Percentiles rank a stretch among this genome's conserved stretches.
phyloP scores from a whole-genome alignment of 1,140 invertebrate species.

The Doryteuthis pealeii region DNA sequence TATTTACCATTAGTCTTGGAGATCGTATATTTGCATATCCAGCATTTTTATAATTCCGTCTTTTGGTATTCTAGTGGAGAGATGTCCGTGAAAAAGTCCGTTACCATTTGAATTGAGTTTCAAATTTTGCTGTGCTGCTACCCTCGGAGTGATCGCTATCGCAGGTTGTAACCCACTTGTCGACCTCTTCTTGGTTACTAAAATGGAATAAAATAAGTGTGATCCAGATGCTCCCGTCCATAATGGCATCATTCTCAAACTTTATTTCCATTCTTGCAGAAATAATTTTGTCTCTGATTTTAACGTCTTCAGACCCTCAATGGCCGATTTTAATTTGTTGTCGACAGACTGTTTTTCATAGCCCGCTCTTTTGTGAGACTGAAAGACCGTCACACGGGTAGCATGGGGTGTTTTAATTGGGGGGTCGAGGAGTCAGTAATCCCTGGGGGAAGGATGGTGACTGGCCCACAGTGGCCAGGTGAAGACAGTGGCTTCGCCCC shows the following conservation, averaged over 20 bases:
- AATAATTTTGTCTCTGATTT: slow-evolving; percentile 71
- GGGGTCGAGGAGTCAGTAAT: too few relatives aligned
- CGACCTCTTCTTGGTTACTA: slow-evolving; percentile 64
- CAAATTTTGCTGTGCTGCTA: slow-evolving; percentile 69
- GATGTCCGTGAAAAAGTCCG: slow-evolving; percentile 75
- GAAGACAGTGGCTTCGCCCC: too few relatives aligned
- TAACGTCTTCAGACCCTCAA: slow-evolving; percentile 68
- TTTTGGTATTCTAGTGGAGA: slow-evolving; percentile 73
- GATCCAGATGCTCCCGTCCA: slow-evolving; percentile 56
- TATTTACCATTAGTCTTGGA: slow-evolving; percentile 66
- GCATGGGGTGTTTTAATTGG: background rate
- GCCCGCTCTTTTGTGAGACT: slow-evolving; percentile 40
- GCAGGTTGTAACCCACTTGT: slow-evolving; percentile 73
- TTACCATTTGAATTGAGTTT: slow-evolving; percentile 68
- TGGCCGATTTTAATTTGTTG: slow-evolving; percentile 30
- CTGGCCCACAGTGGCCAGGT: too few relatives aligned
- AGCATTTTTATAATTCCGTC: slow-evolving; percentile 74
- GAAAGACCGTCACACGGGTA: slow-evolving; percentile 22
- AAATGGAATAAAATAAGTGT: slow-evolving; percentile 55
- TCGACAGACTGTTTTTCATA: slow-evolving; percentile 28
- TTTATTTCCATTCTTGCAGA: slow-evolving; percentile 70
- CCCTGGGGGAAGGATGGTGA: too few relatives aligned
- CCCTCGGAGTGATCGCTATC: slow-evolving; percentile 83
- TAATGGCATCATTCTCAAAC: slow-evolving; percentile 66
- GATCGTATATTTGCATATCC: slow-evolving; percentile 81